Evolutionary conservation across 2,797 vertebrate genomes (phyloP).

Genomic region (Bucorvus abyssinicus): DNA sequence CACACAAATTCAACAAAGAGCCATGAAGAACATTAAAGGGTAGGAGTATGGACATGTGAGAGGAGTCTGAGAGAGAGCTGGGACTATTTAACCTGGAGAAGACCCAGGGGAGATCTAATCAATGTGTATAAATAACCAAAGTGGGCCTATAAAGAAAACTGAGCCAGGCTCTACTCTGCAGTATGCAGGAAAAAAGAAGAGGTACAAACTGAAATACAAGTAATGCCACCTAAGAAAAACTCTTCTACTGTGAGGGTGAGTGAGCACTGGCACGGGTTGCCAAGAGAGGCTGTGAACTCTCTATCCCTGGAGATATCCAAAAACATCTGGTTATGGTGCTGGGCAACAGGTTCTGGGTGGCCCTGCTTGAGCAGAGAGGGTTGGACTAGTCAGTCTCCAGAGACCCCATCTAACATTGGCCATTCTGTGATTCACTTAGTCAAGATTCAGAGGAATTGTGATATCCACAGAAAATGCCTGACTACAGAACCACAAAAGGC

Average conservation of each 20-base stretch:
- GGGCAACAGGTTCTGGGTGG: not conserved
- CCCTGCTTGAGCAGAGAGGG: not conserved
- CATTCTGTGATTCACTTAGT: not conserved
- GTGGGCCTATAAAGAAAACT: not conserved
- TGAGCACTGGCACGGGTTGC: not conserved
- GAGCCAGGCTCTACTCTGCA: not conserved
- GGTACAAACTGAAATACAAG: not conserved
- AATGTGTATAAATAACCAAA: not conserved
- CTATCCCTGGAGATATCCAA: not conserved
- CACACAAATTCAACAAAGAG: not conserved
- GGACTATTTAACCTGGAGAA: not conserved
- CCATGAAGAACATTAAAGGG: not conserved
- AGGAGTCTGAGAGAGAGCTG: not conserved
- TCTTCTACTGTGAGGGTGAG: not conserved
- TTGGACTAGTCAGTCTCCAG: not conserved
- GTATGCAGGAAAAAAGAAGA: not conserved
- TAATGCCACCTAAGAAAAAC: not conserved
- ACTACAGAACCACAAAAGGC: not conserved
- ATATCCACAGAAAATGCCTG: not conserved
- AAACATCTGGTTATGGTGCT: not conserved
- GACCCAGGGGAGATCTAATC: not conserved
- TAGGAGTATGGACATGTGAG: not conserved
- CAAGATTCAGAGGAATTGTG: not conserved
- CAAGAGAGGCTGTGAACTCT: not conserved
- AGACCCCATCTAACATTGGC: not conserved